Evolutionary conservation across 2,888 invertebrate species (phyloP).

Genomic region (Cotesia congregata): DNA sequence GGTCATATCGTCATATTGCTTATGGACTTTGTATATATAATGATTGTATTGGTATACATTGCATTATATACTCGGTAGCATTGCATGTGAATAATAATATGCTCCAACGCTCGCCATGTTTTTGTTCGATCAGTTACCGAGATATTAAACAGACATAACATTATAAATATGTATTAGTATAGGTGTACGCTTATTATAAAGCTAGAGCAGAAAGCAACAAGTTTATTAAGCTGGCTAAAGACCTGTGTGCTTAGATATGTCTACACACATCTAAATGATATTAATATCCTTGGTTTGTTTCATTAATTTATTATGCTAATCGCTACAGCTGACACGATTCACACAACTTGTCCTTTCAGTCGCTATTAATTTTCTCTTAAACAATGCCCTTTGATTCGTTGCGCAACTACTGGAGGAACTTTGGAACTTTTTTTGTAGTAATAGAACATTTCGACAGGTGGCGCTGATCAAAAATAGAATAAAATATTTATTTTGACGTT

Average conservation of each 20-base stretch:
- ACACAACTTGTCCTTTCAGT: constrained; percentile 7
- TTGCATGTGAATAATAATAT: constrained; percentile 33
- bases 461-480: no score
- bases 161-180: neutral
- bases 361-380: neutral
- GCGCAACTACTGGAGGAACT: no score
- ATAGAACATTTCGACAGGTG: no score
- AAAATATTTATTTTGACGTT: no score
- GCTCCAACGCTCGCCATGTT: constrained; percentile 23
- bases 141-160: neutral
- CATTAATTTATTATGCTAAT: constrained; percentile 22
- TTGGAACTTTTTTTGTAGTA: no score
- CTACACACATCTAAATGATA: no score
- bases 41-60: neutral
- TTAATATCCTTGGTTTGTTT: neutral
- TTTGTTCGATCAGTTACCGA: constrained; percentile 14
- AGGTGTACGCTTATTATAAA: neutral
- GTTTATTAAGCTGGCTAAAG: no score
- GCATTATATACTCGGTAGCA: constrained; percentile 23
- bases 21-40: constrained; percentile 17
- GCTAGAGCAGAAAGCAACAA: no score
- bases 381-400: no score
- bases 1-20: constrained; percentile 13
- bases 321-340: constrained; percentile 6
- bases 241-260: neutral